Conservation (phyloP, 2,113 vertebrate genomes). For the Tretioscincus oriximinensis region DNA sequence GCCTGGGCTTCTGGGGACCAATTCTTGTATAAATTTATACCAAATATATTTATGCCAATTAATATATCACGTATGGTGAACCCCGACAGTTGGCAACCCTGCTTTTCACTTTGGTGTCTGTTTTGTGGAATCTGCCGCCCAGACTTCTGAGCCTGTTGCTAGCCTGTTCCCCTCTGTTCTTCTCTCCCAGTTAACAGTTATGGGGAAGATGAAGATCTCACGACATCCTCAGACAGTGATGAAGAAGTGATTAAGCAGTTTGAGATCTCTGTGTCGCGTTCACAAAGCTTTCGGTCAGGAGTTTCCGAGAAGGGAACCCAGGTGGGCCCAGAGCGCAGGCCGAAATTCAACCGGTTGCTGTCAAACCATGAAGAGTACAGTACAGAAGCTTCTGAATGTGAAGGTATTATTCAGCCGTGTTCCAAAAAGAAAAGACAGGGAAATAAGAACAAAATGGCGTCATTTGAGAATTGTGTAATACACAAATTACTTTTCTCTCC, state of each 20-base stretch:
- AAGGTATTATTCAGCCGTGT: slow-evolving; percentile 68
- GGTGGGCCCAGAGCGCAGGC: slow-evolving; percentile 47
- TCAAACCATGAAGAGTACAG: slow-evolving; percentile 72
- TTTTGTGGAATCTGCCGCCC: not conserved
- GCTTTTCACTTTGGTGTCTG: not conserved
- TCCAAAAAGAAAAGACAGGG: not conserved
- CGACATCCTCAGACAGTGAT: slow-evolving; percentile 78
- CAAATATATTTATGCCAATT: too few species aligned
- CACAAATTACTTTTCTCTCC: not conserved
- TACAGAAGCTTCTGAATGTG: slow-evolving; percentile 74
- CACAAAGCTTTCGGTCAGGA: slow-evolving; percentile 72
- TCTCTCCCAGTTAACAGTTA: slow-evolving; percentile 76
- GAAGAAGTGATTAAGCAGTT: slow-evolving; percentile 82
- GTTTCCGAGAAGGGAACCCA: slow-evolving; percentile 55
- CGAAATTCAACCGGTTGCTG: slow-evolving; percentile 67
- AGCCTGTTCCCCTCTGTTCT: slow-evolving; percentile 3
- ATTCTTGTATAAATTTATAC: too few species aligned
- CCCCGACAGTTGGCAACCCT: too few species aligned
- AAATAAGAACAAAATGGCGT: not conserved
- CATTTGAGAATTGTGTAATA: slow-evolving; percentile 14
- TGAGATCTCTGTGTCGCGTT: slow-evolving; percentile 82
- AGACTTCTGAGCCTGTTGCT: slow-evolving; percentile 8
- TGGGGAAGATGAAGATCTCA: slow-evolving; percentile 68
- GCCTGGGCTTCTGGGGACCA: too few species aligned
- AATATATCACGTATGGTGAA: too few species aligned